Conservation (phyloP, 53 echinoderm and acorn worm genomes). For the Stichopus horrens region DNA sequence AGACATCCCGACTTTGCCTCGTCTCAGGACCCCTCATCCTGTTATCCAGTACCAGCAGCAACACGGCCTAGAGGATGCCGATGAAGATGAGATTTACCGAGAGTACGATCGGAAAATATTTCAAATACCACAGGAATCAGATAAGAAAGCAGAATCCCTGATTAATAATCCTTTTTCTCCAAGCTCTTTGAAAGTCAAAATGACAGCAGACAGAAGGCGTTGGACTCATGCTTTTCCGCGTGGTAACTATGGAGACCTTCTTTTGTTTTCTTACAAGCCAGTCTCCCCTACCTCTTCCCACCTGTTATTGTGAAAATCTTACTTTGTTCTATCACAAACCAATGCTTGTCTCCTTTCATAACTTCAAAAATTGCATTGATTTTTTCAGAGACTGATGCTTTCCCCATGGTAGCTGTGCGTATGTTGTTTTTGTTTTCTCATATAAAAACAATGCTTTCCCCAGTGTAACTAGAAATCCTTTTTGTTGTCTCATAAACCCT, state of each 20-base stretch:
- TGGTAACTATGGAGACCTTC: slow-evolving; percentile 49
- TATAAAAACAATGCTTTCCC: too few species aligned
- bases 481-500: too few species aligned
- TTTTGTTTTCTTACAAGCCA: background rate
- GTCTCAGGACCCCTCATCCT: slow-evolving; percentile 38
- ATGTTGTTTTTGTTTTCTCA: too few species aligned
- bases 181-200: slow-evolving; percentile 55
- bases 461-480: too few species aligned
- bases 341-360: too few species aligned
- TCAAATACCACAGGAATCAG: slow-evolving; percentile 35
- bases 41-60: slow-evolving; percentile 16
- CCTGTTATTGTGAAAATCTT: background rate
- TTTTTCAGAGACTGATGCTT: too few species aligned
- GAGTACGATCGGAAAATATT: slow-evolving; percentile 68
- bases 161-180: slow-evolving; percentile 89
- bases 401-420: too few species aligned
- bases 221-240: slow-evolving; percentile 97
- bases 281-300: background rate
- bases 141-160: slow-evolving; percentile 45
- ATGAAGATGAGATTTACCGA: slow-evolving; percentile 64
- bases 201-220: slow-evolving; percentile 82
- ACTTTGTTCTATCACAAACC: background rate
- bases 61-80: slow-evolving; percentile 29
- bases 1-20: slow-evolving; percentile 12
- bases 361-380: too few species aligned